phyloP scores from a whole-genome alignment of 2,113 vertebrate species.

The Otolemur garnettii region DNA sequence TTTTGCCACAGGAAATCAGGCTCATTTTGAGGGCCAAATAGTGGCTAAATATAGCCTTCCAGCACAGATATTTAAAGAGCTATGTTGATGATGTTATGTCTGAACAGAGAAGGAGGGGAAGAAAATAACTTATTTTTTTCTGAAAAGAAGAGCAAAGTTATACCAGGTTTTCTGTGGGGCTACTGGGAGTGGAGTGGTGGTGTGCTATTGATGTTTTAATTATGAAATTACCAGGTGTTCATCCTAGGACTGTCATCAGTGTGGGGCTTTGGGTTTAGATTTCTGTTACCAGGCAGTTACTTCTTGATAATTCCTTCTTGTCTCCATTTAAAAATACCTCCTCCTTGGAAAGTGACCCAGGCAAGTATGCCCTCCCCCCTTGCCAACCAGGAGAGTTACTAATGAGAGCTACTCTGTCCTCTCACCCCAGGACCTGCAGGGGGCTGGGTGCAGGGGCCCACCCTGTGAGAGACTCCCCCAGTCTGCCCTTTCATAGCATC shows the following conservation, averaged over 20 bases:
- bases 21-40: conserved; percentile 85
- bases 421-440: background rate
- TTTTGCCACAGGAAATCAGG: conserved; percentile 87
- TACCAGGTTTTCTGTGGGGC: conserved; percentile 42
- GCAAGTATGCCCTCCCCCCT: background rate
- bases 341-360: background rate
- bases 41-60: conserved; percentile 87
- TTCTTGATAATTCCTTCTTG: conserved; percentile 23
- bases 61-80: conserved; percentile 88
- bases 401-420: no score
- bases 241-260: background rate
- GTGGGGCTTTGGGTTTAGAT: background rate
- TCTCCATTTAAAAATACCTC: conserved; percentile 64
- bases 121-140: conserved; percentile 81
- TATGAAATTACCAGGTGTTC: background rate
- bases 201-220: background rate
- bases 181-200: background rate
- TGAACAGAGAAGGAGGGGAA: conserved; percentile 79
- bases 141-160: conserved; percentile 50
- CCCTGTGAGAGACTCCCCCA: background rate
- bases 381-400: background rate
- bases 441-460: background rate
- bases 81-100: conserved; percentile 85
- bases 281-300: conserved; percentile 2
- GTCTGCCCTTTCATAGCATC: background rate